These are phyloP conservation scores for Planiliza haematocheilus DNA, from an alignment of 2,113 vertebrate species.

Conservation along the genomic window DNA sequence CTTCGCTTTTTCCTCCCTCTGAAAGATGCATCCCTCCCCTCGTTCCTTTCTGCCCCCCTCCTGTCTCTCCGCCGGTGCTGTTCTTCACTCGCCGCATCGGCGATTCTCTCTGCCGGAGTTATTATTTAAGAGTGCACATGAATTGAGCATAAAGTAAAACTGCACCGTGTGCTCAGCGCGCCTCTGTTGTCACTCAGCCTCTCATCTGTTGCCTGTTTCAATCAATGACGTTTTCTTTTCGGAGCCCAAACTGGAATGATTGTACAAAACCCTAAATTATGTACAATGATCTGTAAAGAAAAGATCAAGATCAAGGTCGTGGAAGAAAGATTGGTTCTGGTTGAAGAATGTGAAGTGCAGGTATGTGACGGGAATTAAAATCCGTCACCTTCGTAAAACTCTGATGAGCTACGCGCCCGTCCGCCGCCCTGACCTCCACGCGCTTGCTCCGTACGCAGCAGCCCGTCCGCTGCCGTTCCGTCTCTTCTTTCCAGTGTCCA, in stretches of 20 bases:
- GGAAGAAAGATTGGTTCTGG: no score
- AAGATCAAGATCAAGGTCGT: no score
- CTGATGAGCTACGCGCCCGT: not conserved
- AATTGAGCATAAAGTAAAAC: constrained; percentile 1
- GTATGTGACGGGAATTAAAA: no score
- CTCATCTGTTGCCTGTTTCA: no score
- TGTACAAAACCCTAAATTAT: not conserved
- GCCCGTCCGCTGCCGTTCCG: not conserved
- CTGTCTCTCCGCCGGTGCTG: not conserved
- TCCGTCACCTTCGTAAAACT: not conserved
- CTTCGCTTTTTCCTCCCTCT: constrained; percentile 8
- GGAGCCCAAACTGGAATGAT: not conserved
- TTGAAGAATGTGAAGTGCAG: no score
- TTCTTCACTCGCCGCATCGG: no score
- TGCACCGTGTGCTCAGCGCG: no score
- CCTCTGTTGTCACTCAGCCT: not conserved
- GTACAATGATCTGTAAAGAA: no score
- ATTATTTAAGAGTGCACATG: not conserved
- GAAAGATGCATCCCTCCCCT: constrained; percentile 10
- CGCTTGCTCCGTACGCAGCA: not conserved
- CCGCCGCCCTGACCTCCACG: not conserved
- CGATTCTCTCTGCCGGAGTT: not conserved
- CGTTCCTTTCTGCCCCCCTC: not conserved
- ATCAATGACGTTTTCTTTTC: no score
- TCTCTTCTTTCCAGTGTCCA: not conserved